Base-by-base conservation (phyloP, 2,113 vertebrate genomes). In the Pangasianodon gigas region DNA sequence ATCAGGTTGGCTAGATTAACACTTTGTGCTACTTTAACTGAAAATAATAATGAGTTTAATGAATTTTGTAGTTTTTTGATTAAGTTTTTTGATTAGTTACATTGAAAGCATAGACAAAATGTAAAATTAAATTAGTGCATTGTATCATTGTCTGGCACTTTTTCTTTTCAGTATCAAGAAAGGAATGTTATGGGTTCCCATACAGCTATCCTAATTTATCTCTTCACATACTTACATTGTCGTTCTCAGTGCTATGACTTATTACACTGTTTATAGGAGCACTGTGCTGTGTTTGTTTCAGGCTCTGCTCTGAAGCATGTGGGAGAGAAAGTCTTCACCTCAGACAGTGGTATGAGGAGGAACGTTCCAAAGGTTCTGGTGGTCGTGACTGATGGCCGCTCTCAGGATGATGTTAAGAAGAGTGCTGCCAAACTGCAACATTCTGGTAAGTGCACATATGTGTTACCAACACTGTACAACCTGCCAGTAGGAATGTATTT, bases 371-470 rank as follows among this genome's bases (percentile, higher is more conserved):
- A 99, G 94, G 98, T 99, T 74, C 95, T 99, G 52, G 98, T 99
- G 86, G 98, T 99, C 19, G 98, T 99, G 90, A 99, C 98, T 0
- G 98, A 99, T 6, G 98, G 98, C 85, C 97, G 98, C 52, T 99
- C 98, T 65, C 98, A 99, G 94, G 98, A 99, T 62, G 98, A 99
- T 0, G 97, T 99, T 90, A 98, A 97, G 95, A 98, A 99, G 94
- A 97, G 96, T 0, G 98, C 98, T 1, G 93, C 96, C 0, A 93
- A 96, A 91, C 97, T 99, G 92, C 98, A 99, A 92, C 97, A 98
- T 58, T 96, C 98, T 58, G 98, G 98, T 99, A 94, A 94, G 95
- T 89, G 51, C 85, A 56, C 67, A 67, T 6, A 6, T 24, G 14
- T 85, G 85, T 21, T 62, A 83, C 51, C n/a, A 54, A 26, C 82